phyloP scores from a whole-genome alignment of 2,888 invertebrate species.

The Steinernema carpocapsae region DNA sequence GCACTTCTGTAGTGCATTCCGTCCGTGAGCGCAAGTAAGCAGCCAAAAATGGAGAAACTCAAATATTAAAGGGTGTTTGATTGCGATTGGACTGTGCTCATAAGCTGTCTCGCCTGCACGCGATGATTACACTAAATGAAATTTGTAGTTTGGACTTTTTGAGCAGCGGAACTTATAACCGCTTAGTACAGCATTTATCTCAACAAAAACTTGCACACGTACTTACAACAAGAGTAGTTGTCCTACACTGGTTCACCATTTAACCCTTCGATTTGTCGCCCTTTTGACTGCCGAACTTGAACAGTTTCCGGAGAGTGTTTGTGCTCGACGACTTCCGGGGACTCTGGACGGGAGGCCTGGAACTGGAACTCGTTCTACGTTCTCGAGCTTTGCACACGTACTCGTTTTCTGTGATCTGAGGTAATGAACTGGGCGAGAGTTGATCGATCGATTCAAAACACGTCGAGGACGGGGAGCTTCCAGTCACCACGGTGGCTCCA shows the following conservation, averaged over 20 bases:
- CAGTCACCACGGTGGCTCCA: neutral
- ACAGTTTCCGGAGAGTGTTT: constrained; percentile 7
- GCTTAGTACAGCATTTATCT: too few species aligned
- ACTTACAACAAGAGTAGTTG: too few species aligned
- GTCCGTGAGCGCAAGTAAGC: too few species aligned
- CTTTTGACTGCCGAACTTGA: constrained; percentile 23
- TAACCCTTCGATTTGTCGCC: constrained; percentile 16
- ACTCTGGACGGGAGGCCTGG: neutral
- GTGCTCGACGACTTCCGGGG: constrained; percentile 24
- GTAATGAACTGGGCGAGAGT: neutral
- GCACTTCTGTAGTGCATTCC: too few species aligned
- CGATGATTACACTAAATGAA: too few species aligned
- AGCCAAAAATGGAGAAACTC: too few species aligned
- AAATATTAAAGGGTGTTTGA: too few species aligned
- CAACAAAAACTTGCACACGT: too few species aligned
- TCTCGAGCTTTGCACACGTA: neutral
- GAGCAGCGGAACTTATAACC: too few species aligned
- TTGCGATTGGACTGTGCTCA: too few species aligned
- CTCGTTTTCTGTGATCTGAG: neutral
- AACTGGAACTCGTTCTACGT: neutral
- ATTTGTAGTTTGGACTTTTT: too few species aligned
- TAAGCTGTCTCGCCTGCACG: too few species aligned
- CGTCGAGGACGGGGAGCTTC: neutral
- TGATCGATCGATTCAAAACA: neutral
- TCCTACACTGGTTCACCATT: neutral